Conservation (phyloP, 2,888 invertebrate species). For the Idaea aversata region DNA sequence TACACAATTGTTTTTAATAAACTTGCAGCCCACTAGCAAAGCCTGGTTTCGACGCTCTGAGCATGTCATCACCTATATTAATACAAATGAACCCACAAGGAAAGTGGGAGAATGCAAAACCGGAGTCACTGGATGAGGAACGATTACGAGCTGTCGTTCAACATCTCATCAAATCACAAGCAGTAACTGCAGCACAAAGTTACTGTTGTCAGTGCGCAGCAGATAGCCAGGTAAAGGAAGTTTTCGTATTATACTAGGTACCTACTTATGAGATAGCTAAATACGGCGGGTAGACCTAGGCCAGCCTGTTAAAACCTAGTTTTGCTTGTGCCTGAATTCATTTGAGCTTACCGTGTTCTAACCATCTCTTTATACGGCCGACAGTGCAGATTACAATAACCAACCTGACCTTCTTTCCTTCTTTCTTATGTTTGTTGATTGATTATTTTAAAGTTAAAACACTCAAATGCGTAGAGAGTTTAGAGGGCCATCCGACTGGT, state of each 20-base stretch:
- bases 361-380: no score
- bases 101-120: slow-evolving; percentile 59
- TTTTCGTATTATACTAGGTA: neutral
- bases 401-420: no score
- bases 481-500: no score
- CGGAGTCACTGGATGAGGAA: slow-evolving; percentile 55
- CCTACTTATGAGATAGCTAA: no score
- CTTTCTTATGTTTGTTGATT: no score
- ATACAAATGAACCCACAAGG: slow-evolving; percentile 66
- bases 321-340: no score
- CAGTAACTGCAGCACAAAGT: slow-evolving; percentile 59
- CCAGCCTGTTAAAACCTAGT: no score
- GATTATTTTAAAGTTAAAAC: no score
- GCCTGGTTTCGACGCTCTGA: slow-evolving; percentile 27
- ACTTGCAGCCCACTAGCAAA: slow-evolving; percentile 17
- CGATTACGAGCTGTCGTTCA: slow-evolving; percentile 54
- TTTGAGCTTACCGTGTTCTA: no score
- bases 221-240: slow-evolving; percentile 45
- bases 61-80: slow-evolving; percentile 36
- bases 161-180: slow-evolving; percentile 54
- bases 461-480: no score
- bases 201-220: slow-evolving; percentile 62
- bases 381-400: no score
- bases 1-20: slow-evolving; percentile 2
- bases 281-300: no score